These are phyloP conservation scores for Anisognathus igniventris DNA, from an alignment of 2,797 vertebrate genomes.

Conservation along the genomic window DNA sequence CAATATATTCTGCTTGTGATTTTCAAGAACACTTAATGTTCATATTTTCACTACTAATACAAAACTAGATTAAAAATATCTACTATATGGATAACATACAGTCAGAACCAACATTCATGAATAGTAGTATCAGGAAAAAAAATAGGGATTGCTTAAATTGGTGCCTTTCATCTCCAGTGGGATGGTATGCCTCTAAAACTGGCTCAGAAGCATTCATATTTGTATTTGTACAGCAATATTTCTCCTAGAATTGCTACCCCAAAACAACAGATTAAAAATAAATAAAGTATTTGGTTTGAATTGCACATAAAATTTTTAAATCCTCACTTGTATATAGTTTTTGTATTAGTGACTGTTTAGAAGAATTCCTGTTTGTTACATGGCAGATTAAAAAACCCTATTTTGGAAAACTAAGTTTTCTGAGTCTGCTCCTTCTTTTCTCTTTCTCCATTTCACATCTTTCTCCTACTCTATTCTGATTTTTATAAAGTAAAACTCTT, in stretches of 20 bases:
- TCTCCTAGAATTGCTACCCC: not conserved
- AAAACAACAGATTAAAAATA: not conserved
- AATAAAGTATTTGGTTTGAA: not conserved
- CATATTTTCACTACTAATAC: not conserved
- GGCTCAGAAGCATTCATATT: not conserved
- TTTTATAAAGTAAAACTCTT: not conserved
- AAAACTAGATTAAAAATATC: not conserved
- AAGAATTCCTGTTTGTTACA: not conserved
- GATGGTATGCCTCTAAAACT: not conserved
- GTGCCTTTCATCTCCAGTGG: not conserved
- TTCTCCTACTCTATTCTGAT: not conserved
- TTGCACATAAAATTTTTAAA: not conserved
- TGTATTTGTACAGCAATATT: not conserved
- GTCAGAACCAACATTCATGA: not conserved
- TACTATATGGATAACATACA: not conserved
- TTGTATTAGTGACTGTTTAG: not conserved
- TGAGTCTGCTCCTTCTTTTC: not conserved
- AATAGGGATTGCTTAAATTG: not conserved
- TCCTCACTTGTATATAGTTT: not conserved
- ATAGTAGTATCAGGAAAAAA: not conserved
- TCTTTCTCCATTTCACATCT: not conserved
- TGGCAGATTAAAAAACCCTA: not conserved
- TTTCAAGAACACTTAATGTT: not conserved
- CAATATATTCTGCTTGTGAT: not conserved
- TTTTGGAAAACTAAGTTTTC: not conserved